These are phyloP conservation scores for Labrus mixtus DNA, from an alignment of 2,113 vertebrate genomes.

Conservation along the genomic window DNA sequence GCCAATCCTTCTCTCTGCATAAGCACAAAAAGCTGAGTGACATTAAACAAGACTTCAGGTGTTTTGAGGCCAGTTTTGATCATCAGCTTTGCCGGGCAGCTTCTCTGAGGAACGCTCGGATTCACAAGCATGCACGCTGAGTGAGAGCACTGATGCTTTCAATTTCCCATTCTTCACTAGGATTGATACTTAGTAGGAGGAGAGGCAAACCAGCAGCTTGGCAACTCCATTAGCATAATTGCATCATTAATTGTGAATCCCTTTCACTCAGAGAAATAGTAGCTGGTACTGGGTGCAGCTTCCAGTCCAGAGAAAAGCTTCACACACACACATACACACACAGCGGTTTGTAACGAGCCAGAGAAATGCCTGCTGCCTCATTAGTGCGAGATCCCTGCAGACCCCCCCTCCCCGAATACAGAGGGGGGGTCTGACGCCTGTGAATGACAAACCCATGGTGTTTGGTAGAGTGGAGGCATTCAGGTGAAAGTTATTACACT, in stretches of 20 bases:
- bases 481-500: slow-evolving; percentile 81
- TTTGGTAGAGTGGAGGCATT: slow-evolving; percentile 77
- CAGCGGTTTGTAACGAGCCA: slow-evolving; percentile 66
- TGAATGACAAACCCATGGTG: slow-evolving; percentile 79
- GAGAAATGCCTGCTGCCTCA: slow-evolving; percentile 78
- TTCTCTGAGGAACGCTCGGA: slow-evolving; percentile 16
- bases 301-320: slow-evolving; percentile 64
- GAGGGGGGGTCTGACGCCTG: slow-evolving; percentile 61
- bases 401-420: slow-evolving; percentile 62
- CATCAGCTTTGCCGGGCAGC: slow-evolving; percentile 4
- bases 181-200: slow-evolving; percentile 68
- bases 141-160: slow-evolving; percentile 48
- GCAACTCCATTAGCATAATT: slow-evolving; percentile 80
- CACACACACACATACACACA: slow-evolving; percentile 70
- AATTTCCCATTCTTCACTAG: slow-evolving; percentile 58
- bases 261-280: slow-evolving; percentile 73
- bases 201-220: slow-evolving; percentile 59
- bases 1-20: not conserved
- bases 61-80: slow-evolving; percentile 13
- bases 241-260: slow-evolving; percentile 82
- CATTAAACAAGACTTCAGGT: slow-evolving; percentile 9
- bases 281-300: slow-evolving; percentile 70
- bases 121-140: slow-evolving; percentile 19
- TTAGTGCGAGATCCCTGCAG: slow-evolving; percentile 73
- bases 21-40: slow-evolving; percentile 1